phyloP scores from a whole-genome alignment of 2,888 invertebrate genomes.

The Leptarthrus brevirostris region DNA sequence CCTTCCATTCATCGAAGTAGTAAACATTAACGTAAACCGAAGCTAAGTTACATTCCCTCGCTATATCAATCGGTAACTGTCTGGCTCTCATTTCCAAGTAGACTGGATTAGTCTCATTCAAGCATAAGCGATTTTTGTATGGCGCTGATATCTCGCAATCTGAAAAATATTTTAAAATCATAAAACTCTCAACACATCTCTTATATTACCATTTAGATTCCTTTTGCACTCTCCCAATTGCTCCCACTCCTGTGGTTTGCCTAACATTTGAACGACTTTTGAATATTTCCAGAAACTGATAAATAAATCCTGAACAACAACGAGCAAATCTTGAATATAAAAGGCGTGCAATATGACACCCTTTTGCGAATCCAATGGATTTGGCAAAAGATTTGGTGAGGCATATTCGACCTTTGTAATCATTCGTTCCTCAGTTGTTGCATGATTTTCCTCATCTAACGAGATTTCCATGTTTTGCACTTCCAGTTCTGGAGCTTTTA shows the following conservation, averaged over 20 bases:
- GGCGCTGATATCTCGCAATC: slow-evolving; percentile 63
- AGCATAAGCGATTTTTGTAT: slow-evolving; percentile 63
- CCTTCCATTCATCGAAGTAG: slow-evolving; percentile 63
- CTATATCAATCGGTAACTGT: slow-evolving; percentile 59
- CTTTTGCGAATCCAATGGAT: slow-evolving; percentile 61
- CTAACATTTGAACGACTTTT: slow-evolving; percentile 61
- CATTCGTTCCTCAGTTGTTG: slow-evolving; percentile 31
- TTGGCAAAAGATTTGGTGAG: slow-evolving; percentile 56
- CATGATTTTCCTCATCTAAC: slow-evolving; percentile 2
- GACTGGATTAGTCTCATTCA: slow-evolving; percentile 64
- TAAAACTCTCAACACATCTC: no score
- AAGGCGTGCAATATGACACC: slow-evolving; percentile 62
- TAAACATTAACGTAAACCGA: slow-evolving; percentile 65
- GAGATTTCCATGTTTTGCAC: not conserved
- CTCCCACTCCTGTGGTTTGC: slow-evolving; percentile 59
- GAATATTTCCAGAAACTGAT: slow-evolving; percentile 65
- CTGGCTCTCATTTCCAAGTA: slow-evolving; percentile 64
- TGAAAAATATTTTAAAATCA: slow-evolving; percentile 54
- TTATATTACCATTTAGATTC: slow-evolving; percentile 58
- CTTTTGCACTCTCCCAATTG: slow-evolving; percentile 62
- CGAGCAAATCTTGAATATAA: slow-evolving; percentile 63
- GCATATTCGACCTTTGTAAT: slow-evolving; percentile 50
- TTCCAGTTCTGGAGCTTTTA: slow-evolving; percentile 47
- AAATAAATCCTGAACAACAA: slow-evolving; percentile 62
- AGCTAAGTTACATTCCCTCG: slow-evolving; percentile 62